Conservation (phyloP, 2,113 vertebrate species). For the Tor tambroides region DNA sequence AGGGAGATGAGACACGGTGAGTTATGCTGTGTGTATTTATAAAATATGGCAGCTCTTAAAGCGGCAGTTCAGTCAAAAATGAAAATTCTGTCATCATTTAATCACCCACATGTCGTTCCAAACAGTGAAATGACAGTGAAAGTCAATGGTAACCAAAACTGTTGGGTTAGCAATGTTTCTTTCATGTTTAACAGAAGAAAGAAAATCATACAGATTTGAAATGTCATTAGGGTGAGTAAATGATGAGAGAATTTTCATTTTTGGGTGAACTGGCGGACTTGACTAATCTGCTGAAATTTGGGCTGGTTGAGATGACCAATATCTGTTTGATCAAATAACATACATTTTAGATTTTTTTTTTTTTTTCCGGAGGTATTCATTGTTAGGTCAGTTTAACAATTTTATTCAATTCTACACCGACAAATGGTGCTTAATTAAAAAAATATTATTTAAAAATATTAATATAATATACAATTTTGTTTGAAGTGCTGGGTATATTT, state of each 20-base stretch:
- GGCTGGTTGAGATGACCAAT: not conserved
- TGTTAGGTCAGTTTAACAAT: no score
- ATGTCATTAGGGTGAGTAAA: not conserved
- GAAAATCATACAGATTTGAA: not conserved
- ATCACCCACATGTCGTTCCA: not conserved
- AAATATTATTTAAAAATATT: not conserved
- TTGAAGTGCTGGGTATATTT: not conserved
- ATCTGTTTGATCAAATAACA: not conserved
- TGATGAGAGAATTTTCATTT: not conserved
- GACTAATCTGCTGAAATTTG: not conserved
- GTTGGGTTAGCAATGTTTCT: no score
- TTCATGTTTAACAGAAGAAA: not conserved
- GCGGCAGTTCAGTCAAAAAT: not conserved
- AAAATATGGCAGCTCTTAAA: not conserved
- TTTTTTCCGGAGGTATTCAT: no score
- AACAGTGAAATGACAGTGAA: not conserved
- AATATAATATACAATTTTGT: not conserved
- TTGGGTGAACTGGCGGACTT: not conserved
- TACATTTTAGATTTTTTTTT: no score
- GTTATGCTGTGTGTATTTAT: conserved; percentile 29
- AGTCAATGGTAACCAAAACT: no score
- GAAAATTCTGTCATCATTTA: not conserved
- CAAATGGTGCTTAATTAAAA: not conserved
- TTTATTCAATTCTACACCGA: no score
- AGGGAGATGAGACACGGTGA: conserved; percentile 81